Evolutionary conservation across 2,113 vertebrate genomes (phyloP), one percentile per base, ranked within the genome.

Genomic region (Malurus melanocephalus): DNA sequence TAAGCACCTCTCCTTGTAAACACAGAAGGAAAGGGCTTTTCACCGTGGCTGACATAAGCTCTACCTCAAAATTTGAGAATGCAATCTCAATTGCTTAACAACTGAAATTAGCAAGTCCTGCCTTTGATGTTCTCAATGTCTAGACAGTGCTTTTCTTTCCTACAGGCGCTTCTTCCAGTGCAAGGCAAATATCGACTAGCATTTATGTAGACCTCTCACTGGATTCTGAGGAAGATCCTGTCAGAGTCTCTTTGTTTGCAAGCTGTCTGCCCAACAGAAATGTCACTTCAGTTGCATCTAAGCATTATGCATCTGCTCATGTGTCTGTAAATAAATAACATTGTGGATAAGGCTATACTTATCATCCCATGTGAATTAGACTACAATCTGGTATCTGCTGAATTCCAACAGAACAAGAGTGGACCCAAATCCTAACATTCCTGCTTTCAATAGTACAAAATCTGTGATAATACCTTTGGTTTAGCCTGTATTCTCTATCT

Each of bases 311-410:
- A 92, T 85, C 86, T 93, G 86, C 77, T 94, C 83, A 38, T 88
- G 62, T 90, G 80, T 82, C 78, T 89, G 84, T 94, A 92, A 88
- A 94, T 93, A 94, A 93, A 87, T 90, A 88, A 90, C 83, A 6
- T 66, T 9, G 6, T 76, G 33, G 69, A 84, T 88, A 86, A 93
- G 59, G 74, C 77, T 84, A 49, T 16, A 22, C 92, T 75, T 84
- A 87, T 79, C 74, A 93, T 88, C 87, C 77, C 42, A 3, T 81
- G 73, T 92, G 80, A 78, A 91, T 94, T 84, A 88, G 69, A 71
- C 72, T 72, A 51, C 83, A 88, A 65, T 93, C 86, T 94, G 91
- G 49, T 83, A 86, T 72, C 80, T 86, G 38, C 74, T 91, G 64
- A 92, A 81, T 82, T 91, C 59, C 67, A 69, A 24, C 28, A 18